Evolutionary conservation across 2,797 vertebrate genomes (phyloP), one percentile per base, ranked within the genome.

Genomic region (Salarias fasciatus): DNA sequence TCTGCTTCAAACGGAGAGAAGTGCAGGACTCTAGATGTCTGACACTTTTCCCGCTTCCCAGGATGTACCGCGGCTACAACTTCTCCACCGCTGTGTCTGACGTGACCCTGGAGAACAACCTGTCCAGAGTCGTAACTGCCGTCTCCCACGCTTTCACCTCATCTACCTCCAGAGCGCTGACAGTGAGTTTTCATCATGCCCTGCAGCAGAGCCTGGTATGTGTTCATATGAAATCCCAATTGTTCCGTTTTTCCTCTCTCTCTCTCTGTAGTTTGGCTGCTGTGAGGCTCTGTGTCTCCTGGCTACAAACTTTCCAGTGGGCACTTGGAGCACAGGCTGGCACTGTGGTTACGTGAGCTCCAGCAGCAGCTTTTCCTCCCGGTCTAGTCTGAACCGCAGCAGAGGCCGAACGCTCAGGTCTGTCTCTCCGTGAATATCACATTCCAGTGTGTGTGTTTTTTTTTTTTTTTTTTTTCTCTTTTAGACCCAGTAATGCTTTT

Each of bases 211-310:
- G 18, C 24, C 18, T 24, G 18, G 18, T 24, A 24, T n/a, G n/a
- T n/a, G n/a, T n/a, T n/a, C n/a, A n/a, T 24, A 24, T 35, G 6
- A 35, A 35, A 35, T 9, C 9, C 35, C 2, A 0, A 36, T 46
- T 30, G 2, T 3, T 0, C 0, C 18, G 1, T 44, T 5, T 45
- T 0, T 42, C 29, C 37, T 46, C 7, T 46, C 5, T 47, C 5
- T 47, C 42, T 53, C 11, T 67, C 31, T 79, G 15, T 72, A 98
- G 98, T 98, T 98, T 85, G 98, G 98, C 58, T 99, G 97, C 91
- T 98, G 96, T 72, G 97, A 99, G 91, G 98, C 96, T 5, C 79
- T 99, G 64, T 96, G 93, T 75, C 94, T 98, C 61, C 88, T 99
- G 11, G 96, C 97, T 15, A 80, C 86, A 12, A 84, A 94, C 0